Conservation (phyloP, 2,888 invertebrate species). For the Tinea semifulvella region DNA sequence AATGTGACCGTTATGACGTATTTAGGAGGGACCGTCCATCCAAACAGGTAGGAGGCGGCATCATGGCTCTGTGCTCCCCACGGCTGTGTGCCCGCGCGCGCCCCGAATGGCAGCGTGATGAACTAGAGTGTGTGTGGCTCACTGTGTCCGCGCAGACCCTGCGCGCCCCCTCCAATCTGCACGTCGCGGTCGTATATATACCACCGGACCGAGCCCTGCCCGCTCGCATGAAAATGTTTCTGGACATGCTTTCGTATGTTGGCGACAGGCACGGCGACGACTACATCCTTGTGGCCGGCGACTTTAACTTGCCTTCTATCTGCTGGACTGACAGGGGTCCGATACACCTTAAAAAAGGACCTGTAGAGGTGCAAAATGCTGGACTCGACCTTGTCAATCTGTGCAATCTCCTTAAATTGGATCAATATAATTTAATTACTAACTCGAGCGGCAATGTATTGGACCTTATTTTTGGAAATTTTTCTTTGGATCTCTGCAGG, state of each 20-base stretch:
- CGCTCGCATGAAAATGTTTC: neutral
- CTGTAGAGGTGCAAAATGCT: neutral
- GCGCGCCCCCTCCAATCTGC: neutral
- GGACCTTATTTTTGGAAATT: constrained; percentile 6
- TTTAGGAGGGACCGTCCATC: too few relatives aligned
- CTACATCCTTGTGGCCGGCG: neutral
- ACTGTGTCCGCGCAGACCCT: too few relatives aligned
- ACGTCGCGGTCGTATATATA: constrained; percentile 4
- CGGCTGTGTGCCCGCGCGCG: neutral
- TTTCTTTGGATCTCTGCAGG: neutral
- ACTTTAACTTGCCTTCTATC: constrained; percentile 1
- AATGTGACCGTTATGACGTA: neutral
- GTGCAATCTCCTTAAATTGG: neutral
- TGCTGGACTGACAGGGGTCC: neutral
- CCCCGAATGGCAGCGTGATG: neutral
- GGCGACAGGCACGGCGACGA: neutral
- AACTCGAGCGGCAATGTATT: constrained; percentile 3
- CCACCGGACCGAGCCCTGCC: constrained; percentile 3
- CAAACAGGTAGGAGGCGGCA: too few relatives aligned
- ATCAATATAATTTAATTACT: neutral
- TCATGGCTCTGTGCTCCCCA: neutral
- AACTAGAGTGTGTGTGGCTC: constrained; percentile 8
- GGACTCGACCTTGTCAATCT: neutral
- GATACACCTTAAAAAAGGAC: neutral
- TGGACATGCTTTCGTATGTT: neutral